phyloP scores from a whole-genome alignment of 2,113 vertebrate species.

The Egretta garzetta region DNA sequence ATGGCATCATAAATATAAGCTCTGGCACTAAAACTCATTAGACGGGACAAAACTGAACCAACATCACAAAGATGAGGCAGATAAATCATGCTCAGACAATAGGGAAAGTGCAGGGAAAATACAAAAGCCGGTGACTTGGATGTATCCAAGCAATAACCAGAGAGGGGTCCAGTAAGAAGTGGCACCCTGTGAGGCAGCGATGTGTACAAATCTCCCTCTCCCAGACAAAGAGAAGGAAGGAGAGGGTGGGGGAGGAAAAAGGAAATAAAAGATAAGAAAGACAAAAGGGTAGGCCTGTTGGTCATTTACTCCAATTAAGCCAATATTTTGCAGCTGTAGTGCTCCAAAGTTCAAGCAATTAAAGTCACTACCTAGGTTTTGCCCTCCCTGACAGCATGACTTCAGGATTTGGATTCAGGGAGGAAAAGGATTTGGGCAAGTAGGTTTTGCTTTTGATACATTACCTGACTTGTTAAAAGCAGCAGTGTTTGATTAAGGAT shows the following conservation, averaged over 20 bases:
- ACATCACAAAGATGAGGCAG: background rate
- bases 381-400: background rate
- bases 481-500: conserved; percentile 8
- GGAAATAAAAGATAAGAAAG: background rate
- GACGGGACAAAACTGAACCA: background rate
- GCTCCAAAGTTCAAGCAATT: background rate
- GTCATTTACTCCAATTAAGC: background rate
- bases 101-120: conserved; percentile 1
- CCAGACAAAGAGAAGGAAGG: conserved; percentile 9
- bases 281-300: background rate
- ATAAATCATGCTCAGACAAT: background rate
- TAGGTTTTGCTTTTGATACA: background rate
- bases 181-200: background rate
- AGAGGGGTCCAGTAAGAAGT: background rate
- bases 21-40: background rate
- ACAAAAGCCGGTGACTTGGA: background rate
- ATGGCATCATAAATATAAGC: background rate
- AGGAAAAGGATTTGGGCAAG: background rate
- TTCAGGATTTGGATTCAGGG: background rate
- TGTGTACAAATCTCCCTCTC: background rate
- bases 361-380: background rate
- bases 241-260: background rate
- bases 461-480: background rate
- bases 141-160: background rate
- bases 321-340: background rate